A percentile compares a stretch with the other conserved stretches of the same genome.
Conservation (phyloP, 2,797 vertebrate genomes). For the Aldrovandia affinis region DNA sequence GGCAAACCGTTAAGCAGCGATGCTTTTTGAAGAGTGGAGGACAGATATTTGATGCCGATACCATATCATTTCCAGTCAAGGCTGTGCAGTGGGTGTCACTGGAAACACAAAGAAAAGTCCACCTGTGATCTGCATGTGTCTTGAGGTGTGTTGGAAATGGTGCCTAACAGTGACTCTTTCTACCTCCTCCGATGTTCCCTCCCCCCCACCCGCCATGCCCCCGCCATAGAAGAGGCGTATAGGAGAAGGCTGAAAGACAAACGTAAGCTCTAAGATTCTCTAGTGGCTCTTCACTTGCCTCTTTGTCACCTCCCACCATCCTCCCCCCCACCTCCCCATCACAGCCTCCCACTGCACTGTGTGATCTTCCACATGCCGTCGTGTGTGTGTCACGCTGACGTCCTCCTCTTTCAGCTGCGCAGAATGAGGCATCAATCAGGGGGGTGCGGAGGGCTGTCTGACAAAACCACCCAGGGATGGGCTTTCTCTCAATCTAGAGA, state of each 20-base stretch:
- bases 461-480: neutral
- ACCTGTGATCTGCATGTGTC: neutral
- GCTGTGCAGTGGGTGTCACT: neutral
- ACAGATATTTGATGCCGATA: too few relatives aligned
- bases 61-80: neutral
- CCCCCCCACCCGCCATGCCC: constrained; percentile 51
- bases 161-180: constrained; percentile 64
- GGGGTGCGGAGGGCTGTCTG: neutral
- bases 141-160: neutral
- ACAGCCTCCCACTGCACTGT: constrained; percentile 35
- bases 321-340: neutral
- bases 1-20: neutral
- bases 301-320: neutral
- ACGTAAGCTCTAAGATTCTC: constrained; percentile 79
- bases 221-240: constrained; percentile 86
- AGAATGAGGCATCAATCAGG: neutral
- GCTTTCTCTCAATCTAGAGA: neutral
- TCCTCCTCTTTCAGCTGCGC: neutral
- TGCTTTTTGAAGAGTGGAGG: neutral
- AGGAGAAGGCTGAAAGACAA: constrained; percentile 90
- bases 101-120: neutral
- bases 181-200: constrained; percentile 53
- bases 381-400: constrained; percentile 37
- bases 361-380: constrained; percentile 47
- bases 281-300: constrained; percentile 16